These are phyloP conservation scores for Laticauda laticaudata DNA, from an alignment of 2,113 vertebrate species.

Conservation along the genomic window DNA sequence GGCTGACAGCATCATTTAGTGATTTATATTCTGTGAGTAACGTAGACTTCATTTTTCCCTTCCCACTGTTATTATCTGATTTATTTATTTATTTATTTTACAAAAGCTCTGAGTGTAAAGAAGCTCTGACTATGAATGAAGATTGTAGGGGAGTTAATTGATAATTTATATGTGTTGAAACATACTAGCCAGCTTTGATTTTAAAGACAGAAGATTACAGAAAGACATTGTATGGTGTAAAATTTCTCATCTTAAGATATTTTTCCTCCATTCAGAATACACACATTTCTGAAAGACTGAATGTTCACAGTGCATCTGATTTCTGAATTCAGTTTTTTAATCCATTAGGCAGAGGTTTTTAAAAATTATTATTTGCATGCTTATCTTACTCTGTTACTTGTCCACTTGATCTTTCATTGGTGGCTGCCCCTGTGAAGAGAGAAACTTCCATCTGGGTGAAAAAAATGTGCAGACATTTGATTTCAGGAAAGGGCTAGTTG, in stretches of 20 bases:
- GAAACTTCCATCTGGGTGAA: constrained; percentile 36
- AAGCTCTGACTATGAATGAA: background rate
- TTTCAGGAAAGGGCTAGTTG: constrained; percentile 18
- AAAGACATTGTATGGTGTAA: background rate
- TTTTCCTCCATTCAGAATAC: background rate
- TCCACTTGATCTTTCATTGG: background rate
- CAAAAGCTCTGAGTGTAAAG: background rate
- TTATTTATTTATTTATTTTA: background rate
- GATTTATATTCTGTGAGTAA: background rate
- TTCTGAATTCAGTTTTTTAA: constrained; percentile 9
- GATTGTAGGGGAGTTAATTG: accelerated
- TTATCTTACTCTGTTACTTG: constrained; percentile 25
- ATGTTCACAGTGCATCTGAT: constrained; percentile 10
- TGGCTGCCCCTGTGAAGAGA: constrained; percentile 15
- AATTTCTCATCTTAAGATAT: background rate
- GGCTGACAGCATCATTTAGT: background rate
- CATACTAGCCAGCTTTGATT: background rate
- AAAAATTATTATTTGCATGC: background rate
- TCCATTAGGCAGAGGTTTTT: background rate
- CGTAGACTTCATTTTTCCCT: background rate
- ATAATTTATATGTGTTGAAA: background rate
- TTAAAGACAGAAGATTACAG: background rate
- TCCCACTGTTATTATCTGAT: background rate
- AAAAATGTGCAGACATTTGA: constrained; percentile 34
- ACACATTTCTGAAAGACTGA: background rate